Percentiles rank a stretch among this genome's conserved stretches.
These are phyloP conservation scores for Pteronura brasiliensis DNA, from an alignment of 2,113 vertebrate species.

Conservation along the genomic window DNA sequence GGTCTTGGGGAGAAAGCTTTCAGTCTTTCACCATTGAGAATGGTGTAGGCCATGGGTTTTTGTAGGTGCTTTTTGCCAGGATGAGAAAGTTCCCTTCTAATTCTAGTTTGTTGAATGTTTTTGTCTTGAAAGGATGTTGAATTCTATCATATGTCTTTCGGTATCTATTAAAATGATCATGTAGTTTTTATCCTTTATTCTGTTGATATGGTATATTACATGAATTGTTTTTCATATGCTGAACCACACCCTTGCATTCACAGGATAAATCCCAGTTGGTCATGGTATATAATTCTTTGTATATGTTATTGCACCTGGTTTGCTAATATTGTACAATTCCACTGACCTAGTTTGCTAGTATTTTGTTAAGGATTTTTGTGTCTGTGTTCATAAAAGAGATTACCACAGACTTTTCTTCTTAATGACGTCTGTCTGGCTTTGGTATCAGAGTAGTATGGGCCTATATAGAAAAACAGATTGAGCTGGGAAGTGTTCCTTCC, in stretches of 20 bases:
- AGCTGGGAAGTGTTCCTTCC: neutral
- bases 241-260: neutral
- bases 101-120: neutral
- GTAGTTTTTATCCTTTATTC: neutral
- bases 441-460: neutral
- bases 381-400: neutral
- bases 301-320: neutral
- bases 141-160: neutral
- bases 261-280: neutral
- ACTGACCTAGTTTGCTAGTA: neutral
- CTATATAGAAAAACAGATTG: neutral
- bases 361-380: neutral
- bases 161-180: fast-evolving
- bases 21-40: fast-evolving
- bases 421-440: neutral
- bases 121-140: neutral
- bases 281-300: fast-evolving
- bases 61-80: neutral
- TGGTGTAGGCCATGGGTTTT: fast-evolving
- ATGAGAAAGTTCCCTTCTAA: neutral
- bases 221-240: neutral
- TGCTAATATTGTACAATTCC: neutral
- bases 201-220: fast-evolving
- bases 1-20: fast-evolving
- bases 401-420: too few species aligned